Evolutionary conservation across 2,113 vertebrate genomes (phyloP).

Genomic region (Herpetotheres cachinnans): DNA sequence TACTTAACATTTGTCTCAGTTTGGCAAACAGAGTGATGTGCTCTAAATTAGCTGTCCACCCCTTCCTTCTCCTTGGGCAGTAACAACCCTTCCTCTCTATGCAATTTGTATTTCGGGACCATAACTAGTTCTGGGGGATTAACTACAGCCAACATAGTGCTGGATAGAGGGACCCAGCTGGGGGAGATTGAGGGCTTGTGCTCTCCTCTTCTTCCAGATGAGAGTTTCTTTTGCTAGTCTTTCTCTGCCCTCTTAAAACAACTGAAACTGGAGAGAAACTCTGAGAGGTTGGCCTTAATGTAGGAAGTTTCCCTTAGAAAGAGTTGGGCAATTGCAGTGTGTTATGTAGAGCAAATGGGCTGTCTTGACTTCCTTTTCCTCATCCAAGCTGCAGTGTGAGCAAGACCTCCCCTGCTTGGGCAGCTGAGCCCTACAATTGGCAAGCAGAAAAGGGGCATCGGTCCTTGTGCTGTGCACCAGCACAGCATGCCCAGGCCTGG

Average conservation of each 20-base stretch:
- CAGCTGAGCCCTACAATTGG: neutral
- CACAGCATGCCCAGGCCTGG: accelerated
- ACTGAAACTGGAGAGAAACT: neutral
- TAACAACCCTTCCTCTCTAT: neutral
- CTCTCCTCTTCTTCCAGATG: neutral
- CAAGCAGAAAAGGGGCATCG: neutral
- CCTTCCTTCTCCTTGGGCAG: neutral
- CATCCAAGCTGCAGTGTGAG: neutral
- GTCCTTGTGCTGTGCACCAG: neutral
- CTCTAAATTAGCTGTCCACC: neutral
- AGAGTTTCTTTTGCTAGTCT: neutral
- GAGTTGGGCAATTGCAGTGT: accelerated
- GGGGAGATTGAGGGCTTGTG: neutral
- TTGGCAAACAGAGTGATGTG: neutral
- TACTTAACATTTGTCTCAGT: neutral
- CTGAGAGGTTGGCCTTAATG: neutral
- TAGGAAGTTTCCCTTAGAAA: neutral
- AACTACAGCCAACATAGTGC: neutral
- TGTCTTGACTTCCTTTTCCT: neutral
- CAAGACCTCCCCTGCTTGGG: neutral
- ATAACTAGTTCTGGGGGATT: neutral
- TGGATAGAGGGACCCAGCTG: neutral
- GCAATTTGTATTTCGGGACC: neutral
- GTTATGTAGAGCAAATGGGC: neutral
- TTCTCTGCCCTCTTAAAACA: neutral